Evolutionary conservation across 2,888 invertebrate genomes (phyloP), one percentile per base, ranked within the genome.

Genomic region (Eristalis pertinax): DNA sequence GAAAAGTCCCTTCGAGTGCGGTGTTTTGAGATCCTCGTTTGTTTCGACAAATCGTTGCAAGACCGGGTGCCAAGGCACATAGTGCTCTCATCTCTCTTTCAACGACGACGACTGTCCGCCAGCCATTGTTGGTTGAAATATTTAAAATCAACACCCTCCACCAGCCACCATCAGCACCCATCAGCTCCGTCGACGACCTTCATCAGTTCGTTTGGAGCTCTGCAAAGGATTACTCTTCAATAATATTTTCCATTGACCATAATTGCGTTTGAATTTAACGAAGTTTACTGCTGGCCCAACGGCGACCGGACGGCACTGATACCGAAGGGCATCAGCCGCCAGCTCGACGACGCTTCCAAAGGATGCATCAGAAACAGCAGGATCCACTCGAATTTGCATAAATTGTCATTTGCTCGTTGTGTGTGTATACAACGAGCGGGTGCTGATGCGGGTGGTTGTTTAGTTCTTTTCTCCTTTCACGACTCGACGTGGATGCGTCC

Each of bases 401-500:
- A 69, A 77, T 50, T 50, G 68, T 69, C 68, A 63, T 77, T 69
- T 69, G 68, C 62, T 62, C 29, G 76, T 41, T 77, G 60, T 68
- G 62, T 68, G 62, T 75, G 65, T 56, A 56, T 19, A n/a, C 56
- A 15, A 10, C 13, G 1, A 38, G 19, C n/a, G 32, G 32, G 32
- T 8, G 10, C 4, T 0, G 29, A 0, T 8, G 60, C 7, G 26
- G 38, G 43, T 43, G 41, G 41, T 77, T 62, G 62, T 62, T 43
- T 68, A 22, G 19, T 60, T 10, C 15, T 72, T 77, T 69, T 50
- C 43, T 24, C 43, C 62, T n/a, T n/a, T n/a, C n/a, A n/a, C n/a
- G n/a, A n/a, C n/a, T n/a, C n/a, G n/a, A n/a, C n/a, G n/a, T n/a
- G n/a, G n/a, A n/a, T n/a, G n/a, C n/a, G n/a, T n/a, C n/a, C n/a